Evolutionary conservation across 2,113 vertebrate genomes (phyloP), one percentile per base, ranked within the genome.

Genomic region (Brachirus orientalis): DNA sequence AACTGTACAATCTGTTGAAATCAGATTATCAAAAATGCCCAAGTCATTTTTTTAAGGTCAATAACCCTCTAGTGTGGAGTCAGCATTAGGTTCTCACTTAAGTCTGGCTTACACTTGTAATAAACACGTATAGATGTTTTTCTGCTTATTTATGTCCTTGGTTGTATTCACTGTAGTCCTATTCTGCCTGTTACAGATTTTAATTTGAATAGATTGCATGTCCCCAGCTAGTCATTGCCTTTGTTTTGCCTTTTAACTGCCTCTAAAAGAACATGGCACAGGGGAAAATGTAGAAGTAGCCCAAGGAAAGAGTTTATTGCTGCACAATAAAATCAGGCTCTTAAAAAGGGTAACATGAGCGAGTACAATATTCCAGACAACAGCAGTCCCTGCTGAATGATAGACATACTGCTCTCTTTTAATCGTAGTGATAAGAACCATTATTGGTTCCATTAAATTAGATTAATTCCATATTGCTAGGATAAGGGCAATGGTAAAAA

Each of bases 161-260:
- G 1, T 14, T 72, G 13, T n/a, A 56, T 46, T 14, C 38, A 35
- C 62, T 14, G 37, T 41, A 22, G 51, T 36, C 40, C 22, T 16
- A 12, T 54, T 68, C 48, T 14, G 22, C 12, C 48, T 54, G 33
- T 40, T 20, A 40, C 37, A 35, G 19, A 48, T 19, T 63, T 12
- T 16, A 52, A 63, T 62, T 50, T 45, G 37, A 44, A 63, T 52
- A 52, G 19, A 72, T 52, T 4, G 2, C 20, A 13, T 19, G 36
- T 68, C 76, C 70, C 47, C 48, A 55, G 70, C 18, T 18, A 37
- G 46, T 45, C 55, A 35, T 77, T 52, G 35, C 22, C 22, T 63
- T 16, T 44, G 35, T 68, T 79, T 60, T 17, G 12, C 20, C 40
- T 79, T 8, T 63, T 40, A 17, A 38, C 45, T 56, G 37, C 56